phyloP scores from a whole-genome alignment of 2,113 vertebrate genomes.

The Ciconia boyciana region DNA sequence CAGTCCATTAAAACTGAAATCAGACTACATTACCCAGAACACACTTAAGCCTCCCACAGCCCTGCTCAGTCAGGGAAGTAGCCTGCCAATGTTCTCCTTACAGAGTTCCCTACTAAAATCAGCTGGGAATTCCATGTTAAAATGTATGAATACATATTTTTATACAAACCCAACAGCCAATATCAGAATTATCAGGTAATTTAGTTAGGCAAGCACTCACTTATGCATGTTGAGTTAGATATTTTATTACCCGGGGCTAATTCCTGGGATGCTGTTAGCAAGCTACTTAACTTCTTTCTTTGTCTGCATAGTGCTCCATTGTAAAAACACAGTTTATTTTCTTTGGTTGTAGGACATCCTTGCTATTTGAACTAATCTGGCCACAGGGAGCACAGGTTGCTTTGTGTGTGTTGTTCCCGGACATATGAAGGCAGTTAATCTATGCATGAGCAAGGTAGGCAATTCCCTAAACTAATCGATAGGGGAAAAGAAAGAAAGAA shows the following conservation, averaged over 20 bases:
- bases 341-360: background rate
- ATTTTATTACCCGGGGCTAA: background rate
- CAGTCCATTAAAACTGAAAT: slow-evolving; percentile 51
- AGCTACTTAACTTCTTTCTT: background rate
- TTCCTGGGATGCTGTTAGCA: background rate
- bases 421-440: background rate
- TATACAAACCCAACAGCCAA: background rate
- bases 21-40: slow-evolving; percentile 55
- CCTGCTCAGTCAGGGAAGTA: background rate
- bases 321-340: background rate
- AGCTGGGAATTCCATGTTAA: background rate
- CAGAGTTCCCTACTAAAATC: background rate
- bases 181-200: background rate
- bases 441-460: background rate
- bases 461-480: background rate
- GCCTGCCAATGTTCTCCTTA: background rate
- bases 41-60: slow-evolving; percentile 20
- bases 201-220: background rate
- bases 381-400: background rate
- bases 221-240: background rate
- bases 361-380: background rate
- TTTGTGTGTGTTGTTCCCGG: background rate
- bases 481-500: background rate
- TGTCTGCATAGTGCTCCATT: background rate
- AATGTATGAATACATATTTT: background rate